Base-by-base conservation (phyloP, 2,888 invertebrate species). In the Drosophila longiperda region DNA sequence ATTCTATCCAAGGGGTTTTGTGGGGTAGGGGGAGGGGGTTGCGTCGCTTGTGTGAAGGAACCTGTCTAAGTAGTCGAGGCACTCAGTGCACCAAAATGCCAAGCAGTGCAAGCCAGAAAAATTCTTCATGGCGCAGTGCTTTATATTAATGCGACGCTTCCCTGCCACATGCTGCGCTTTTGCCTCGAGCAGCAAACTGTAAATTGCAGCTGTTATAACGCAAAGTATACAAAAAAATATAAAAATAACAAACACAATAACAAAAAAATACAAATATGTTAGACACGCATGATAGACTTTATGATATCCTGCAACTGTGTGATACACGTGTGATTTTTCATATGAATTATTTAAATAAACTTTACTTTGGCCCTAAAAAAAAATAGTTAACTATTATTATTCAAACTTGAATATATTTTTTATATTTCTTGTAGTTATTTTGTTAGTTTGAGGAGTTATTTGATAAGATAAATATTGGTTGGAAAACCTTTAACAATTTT, bases 71-170 rank as follows among this genome's bases (percentile, higher is more conserved):
- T 77, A 52, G 67, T 67, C 36, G 34, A 52, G 76, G 34, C 62
- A 72, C 73, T 66, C 53, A 34, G 32, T 49, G 50, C 53, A 61
- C 59, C 59, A n/a, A 49, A 20, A 60, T 49, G 34, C 34, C 63
- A 66, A 78, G 57, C 71, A 67, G 53, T 69, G 68, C 73, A 89
- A 78, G 79, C 78, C 70, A 89, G 65, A 78, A 71, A 72, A 68
- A 89, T 84, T 85, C 88, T 89, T 89, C 85, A 89, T 85, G 87
- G 80, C 69, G 87, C 87, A 82, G 85, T 87, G 89, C 87, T 82
- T 87, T 75, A 79, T 82, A 82, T 84, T 89, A 84, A 87, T 87
- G 85, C 61, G 66, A 68, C 64, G 83, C 80, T 74, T 66, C 48
- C 58, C 67, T 48, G 73, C 67, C 78, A 78, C 81, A 78, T 53